Evolutionary conservation across 2,888 invertebrate species (phyloP).

Genomic region (Drosophila infuscata): DNA sequence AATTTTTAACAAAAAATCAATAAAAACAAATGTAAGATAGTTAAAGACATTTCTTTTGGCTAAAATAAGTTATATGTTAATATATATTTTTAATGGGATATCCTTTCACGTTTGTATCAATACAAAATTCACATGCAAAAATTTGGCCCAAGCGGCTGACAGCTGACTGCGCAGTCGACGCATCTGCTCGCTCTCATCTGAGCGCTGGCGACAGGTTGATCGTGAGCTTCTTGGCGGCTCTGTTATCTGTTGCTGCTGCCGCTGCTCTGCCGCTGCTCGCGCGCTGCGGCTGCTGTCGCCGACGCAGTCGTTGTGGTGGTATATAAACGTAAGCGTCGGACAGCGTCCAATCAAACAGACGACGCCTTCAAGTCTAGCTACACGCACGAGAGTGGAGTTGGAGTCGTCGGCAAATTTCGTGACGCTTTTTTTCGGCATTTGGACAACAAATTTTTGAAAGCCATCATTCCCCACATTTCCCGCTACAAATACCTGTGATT

Average conservation of each 20-base stretch:
- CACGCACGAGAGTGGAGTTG: constrained; percentile 84
- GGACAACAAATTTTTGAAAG: constrained; percentile 43
- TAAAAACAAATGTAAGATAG: neutral
- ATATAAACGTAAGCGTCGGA: constrained; percentile 83
- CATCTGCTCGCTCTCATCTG: constrained; percentile 45
- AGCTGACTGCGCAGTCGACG: constrained; percentile 26
- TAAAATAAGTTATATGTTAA: neutral
- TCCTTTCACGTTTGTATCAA: neutral
- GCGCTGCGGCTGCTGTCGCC: constrained; percentile 17
- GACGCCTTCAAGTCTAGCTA: constrained; percentile 86
- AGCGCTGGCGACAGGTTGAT: constrained; percentile 56
- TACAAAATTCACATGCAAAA: neutral
- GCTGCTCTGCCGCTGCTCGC: constrained; percentile 24
- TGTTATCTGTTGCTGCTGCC: constrained; percentile 40
- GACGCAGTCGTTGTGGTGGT: constrained; percentile 54
- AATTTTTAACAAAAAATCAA: neutral
- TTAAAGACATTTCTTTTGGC: neutral
- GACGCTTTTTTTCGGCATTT: constrained; percentile 65
- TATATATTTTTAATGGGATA: neutral
- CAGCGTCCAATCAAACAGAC: constrained; percentile 84
- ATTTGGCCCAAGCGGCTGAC: constrained; percentile 21
- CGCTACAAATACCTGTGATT: constrained; percentile 25
- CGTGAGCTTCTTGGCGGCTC: constrained; percentile 57
- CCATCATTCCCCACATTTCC: constrained; percentile 1
- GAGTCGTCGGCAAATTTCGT: constrained; percentile 77